These are phyloP conservation scores for Stenolophus ochropezus DNA, from an alignment of 2,888 invertebrate species.

Conservation along the genomic window DNA sequence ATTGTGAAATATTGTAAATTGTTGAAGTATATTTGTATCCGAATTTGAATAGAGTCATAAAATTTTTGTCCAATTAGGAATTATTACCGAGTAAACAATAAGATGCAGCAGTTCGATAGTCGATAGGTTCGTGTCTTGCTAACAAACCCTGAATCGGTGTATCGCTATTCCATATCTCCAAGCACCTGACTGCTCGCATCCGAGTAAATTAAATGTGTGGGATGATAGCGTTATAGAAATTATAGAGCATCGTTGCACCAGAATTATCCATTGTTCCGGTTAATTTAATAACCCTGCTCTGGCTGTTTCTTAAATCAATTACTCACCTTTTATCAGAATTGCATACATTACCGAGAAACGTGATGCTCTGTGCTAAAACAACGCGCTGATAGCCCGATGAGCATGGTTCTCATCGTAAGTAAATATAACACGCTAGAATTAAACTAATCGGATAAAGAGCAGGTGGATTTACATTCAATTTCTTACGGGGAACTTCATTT, in stretches of 20 bases:
- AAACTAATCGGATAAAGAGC: constrained; percentile 21
- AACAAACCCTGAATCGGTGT: constrained; percentile 32
- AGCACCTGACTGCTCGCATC: constrained; percentile 26
- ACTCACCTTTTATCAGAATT: constrained; percentile 58
- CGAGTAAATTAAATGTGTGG: constrained; percentile 51
- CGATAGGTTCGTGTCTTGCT: constrained; percentile 22
- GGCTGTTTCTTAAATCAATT: constrained; percentile 57
- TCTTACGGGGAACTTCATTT: background rate
- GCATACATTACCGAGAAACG: constrained; percentile 58
- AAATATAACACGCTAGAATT: constrained; percentile 46
- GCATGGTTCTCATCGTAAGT: constrained; percentile 46
- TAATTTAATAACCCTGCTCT: constrained; percentile 55
- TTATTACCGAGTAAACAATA: constrained; percentile 38
- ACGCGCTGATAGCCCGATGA: background rate
- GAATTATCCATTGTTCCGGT: constrained; percentile 60
- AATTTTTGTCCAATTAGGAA: constrained; percentile 28
- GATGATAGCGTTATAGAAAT: constrained; percentile 53
- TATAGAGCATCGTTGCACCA: constrained; percentile 50
- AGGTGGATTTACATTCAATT: constrained; percentile 11
- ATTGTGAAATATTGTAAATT: background rate
- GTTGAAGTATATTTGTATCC: background rate
- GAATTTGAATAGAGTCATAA: constrained; percentile 39
- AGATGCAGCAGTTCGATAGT: constrained; percentile 1
- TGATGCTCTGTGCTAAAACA: constrained; percentile 32
- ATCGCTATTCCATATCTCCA: constrained; percentile 23